phyloP scores from a whole-genome alignment of 2,888 invertebrate species.

The Hemithea aestivaria region DNA sequence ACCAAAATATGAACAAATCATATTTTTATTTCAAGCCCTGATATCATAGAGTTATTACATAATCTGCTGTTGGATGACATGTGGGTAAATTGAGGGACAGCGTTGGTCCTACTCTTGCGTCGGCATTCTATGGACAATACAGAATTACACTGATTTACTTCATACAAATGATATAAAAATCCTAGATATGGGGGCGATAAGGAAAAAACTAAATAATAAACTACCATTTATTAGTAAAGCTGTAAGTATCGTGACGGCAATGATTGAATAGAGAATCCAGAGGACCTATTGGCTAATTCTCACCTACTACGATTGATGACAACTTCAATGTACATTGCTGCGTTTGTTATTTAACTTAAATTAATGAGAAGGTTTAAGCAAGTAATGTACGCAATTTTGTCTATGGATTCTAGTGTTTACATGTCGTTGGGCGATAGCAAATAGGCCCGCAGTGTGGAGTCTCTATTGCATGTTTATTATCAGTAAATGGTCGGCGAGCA shows the following conservation, averaged over 20 bases:
- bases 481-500: constrained; percentile 9
- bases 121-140: constrained; percentile 64
- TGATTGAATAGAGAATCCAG: constrained; percentile 3
- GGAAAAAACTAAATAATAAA: neutral
- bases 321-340: too few species aligned
- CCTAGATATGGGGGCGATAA: neutral
- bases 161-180: constrained; percentile 3
- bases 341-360: too few species aligned
- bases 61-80: constrained; percentile 48
- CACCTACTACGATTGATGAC: too few species aligned
- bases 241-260: constrained; percentile 1
- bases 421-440: too few species aligned
- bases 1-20: neutral
- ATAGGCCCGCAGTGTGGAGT: constrained; percentile 9
- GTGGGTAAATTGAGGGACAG: constrained; percentile 49
- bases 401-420: too few species aligned
- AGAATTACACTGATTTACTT: constrained; percentile 37
- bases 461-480: constrained; percentile 2
- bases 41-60: constrained; percentile 47
- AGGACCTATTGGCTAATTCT: too few species aligned
- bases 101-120: constrained; percentile 51
- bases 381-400: too few species aligned
- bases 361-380: too few species aligned
- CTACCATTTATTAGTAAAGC: neutral
- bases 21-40: constrained; percentile 20